These are phyloP conservation scores for Philypnodon macrostomus DNA, from an alignment of 2,797 vertebrate species.

Conservation along the genomic window DNA sequence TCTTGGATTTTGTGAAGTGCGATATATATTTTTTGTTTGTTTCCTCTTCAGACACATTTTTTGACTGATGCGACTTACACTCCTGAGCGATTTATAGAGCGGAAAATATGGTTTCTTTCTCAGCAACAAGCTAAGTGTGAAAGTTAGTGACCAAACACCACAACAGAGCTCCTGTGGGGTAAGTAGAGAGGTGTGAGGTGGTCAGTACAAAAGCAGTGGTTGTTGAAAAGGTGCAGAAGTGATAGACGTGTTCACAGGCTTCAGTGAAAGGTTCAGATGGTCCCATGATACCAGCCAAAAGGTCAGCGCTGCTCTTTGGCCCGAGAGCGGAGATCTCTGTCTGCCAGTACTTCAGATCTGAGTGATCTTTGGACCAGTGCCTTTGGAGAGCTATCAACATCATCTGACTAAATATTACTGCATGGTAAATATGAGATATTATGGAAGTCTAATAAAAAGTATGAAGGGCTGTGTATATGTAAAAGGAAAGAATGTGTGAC, in stretches of 20 bases:
- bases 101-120: too few relatives aligned
- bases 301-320: conserved; percentile 59
- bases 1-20: too few relatives aligned
- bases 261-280: conserved; percentile 62
- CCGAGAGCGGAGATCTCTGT: conserved; percentile 31
- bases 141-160: too few relatives aligned
- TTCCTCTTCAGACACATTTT: too few relatives aligned
- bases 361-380: conserved; percentile 48
- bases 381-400: conserved; percentile 35
- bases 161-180: conserved; percentile 16
- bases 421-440: conserved; percentile 28
- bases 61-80: too few relatives aligned
- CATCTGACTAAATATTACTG: conserved; percentile 57
- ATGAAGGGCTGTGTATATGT: background rate
- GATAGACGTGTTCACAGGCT: conserved; percentile 42
- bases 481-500: too few relatives aligned
- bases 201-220: conserved; percentile 14
- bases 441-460: conserved; percentile 20
- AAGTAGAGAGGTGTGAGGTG: conserved; percentile 4
- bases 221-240: conserved; percentile 14
- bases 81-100: too few relatives aligned
- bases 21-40: too few relatives aligned
- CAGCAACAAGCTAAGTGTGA: too few relatives aligned
- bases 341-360: conserved; percentile 17
- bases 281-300: conserved; percentile 70